Evolutionary conservation across 2,113 vertebrate species (phyloP).

Genomic region (Albula goreensis): DNA sequence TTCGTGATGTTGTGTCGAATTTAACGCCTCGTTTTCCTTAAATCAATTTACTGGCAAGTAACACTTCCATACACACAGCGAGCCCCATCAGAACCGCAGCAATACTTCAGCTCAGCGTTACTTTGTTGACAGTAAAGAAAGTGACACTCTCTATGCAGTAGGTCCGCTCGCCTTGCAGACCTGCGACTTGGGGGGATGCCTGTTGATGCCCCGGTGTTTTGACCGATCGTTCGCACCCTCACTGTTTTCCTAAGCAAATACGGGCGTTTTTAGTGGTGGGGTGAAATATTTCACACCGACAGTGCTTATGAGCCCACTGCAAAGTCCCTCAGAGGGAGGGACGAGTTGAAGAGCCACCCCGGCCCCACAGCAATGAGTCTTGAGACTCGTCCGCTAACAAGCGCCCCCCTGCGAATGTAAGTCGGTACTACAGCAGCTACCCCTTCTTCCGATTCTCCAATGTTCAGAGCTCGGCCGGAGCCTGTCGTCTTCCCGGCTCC

Average conservation of each 20-base stretch:
- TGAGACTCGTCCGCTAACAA: constrained; percentile 27
- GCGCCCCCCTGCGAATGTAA: constrained; percentile 56
- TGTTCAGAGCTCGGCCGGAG: constrained; percentile 80
- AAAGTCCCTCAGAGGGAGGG: constrained; percentile 42
- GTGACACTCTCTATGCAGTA: too few relatives aligned
- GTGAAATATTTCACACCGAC: constrained; percentile 34
- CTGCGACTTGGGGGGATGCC: neutral
- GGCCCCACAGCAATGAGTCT: constrained; percentile 37
- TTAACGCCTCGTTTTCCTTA: too few relatives aligned
- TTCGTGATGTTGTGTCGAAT: too few relatives aligned
- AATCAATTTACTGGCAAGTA: too few relatives aligned
- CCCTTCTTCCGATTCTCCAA: constrained; percentile 75
- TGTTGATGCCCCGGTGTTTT: too few relatives aligned
- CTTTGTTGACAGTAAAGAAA: too few relatives aligned
- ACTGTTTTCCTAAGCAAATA: neutral
- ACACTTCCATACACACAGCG: too few relatives aligned
- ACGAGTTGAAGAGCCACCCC: constrained; percentile 33
- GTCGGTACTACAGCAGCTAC: constrained; percentile 50
- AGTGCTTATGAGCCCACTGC: constrained; percentile 39
- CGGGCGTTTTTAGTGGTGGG: neutral
- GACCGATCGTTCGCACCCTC: too few relatives aligned
- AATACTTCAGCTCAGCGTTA: too few relatives aligned
- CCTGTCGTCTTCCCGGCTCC: constrained; percentile 71
- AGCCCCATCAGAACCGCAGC: neutral
- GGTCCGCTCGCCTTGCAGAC: neutral